Base-by-base conservation (phyloP, 1,140 invertebrate genomes). In the Mercenaria mercenaria region DNA sequence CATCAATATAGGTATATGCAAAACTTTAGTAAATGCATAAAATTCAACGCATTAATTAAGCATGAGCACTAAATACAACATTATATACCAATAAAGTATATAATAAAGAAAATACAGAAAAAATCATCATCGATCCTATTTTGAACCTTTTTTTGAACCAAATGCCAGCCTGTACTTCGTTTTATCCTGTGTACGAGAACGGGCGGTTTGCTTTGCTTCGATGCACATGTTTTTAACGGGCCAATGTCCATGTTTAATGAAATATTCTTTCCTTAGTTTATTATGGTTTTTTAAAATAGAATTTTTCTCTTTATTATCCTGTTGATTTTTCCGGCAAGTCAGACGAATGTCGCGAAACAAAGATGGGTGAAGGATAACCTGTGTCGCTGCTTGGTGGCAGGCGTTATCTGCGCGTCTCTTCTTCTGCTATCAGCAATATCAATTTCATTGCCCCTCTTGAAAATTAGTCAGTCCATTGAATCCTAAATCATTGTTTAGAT, bases 391-490 rank as follows among this genome's bases (percentile, higher is more conserved):
- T 52, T 39, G 41, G 32, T 37, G 18, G 1, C 2, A 18, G 34
- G 34, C 56, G 37, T 43, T 59, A 41, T 67, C 59, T n/a, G 4
- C 20, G 0, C 6, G 26, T 18, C 43, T 23, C 34, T 39, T 74
- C 43, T 13, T 74, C 32, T 23, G 52, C 83, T 10, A 26, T 85
- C 83, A 0, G 23, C 61, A 37, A n/a, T 13, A 29, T 85, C 83
- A 39, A 67, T 85, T 76, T 85, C 83, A 26, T 76, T 74, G 43
- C n/a, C 61, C n/a, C 47, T 85, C 83, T 56, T 85, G 83, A n/a
- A 85, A 76, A 39, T 85, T 76, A 37, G 43, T 69, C 13, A 85
- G 67, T n/a, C 83, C 83, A 41, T 85, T 85, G 34, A 85, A 85
- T 34, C 83, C 69, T 37, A 47, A 26, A 18, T 74, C 64, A 56